Conservation (phyloP, 2,797 vertebrate species). For the Squalus acanthias region DNA sequence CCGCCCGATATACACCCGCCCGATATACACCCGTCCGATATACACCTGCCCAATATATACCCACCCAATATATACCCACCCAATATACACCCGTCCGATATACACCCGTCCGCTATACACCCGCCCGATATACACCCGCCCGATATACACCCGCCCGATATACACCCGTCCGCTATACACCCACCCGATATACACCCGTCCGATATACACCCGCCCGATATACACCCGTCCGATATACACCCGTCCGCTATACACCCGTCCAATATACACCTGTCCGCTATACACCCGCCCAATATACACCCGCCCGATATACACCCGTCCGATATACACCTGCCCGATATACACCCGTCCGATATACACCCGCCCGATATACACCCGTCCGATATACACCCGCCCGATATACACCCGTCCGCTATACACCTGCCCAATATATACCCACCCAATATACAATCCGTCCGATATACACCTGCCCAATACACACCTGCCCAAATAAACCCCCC, state of each 20-base stretch:
- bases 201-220: neutral
- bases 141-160: neutral
- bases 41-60: neutral
- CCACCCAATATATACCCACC: neutral
- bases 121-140: neutral
- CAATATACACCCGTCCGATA: neutral
- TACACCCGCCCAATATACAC: neutral
- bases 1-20: neutral
- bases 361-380: too few relatives aligned
- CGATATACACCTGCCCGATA: too few relatives aligned
- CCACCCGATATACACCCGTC: neutral
- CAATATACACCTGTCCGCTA: too few relatives aligned
- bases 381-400: neutral
- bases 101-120: too few relatives aligned
- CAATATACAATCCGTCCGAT: neutral
- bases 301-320: neutral
- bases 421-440: neutral
- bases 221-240: neutral
- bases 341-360: too few relatives aligned
- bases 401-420: neutral
- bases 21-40: neutral
- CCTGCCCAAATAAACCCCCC: too few relatives aligned
- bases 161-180: too few relatives aligned
- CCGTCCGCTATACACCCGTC: too few relatives aligned
- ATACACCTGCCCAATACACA: too few relatives aligned